phyloP scores from a whole-genome alignment of 2,113 vertebrate species.

The Neolamprologus falcicula region DNA sequence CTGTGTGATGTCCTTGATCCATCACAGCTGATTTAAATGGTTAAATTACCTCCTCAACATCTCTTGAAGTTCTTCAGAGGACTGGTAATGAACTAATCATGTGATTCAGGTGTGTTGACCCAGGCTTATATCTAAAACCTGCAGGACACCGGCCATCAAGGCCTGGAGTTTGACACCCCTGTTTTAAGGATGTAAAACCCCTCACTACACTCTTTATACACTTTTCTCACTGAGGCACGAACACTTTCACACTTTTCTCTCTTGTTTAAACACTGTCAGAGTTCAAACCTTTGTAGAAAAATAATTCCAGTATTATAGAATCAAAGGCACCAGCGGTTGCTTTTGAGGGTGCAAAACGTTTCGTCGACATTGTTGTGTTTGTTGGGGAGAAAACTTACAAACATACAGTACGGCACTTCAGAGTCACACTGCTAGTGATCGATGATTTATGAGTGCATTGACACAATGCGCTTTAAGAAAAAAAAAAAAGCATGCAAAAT shows the following conservation, averaged over 20 bases:
- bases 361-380: background rate
- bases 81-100: accelerated
- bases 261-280: background rate
- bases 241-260: background rate
- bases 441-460: accelerated
- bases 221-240: accelerated
- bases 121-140: background rate
- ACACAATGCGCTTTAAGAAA: background rate
- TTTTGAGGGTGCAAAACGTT: background rate
- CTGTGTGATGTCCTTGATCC: accelerated
- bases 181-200: background rate
- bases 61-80: background rate
- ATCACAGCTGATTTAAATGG: background rate
- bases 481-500: background rate
- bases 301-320: background rate
- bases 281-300: background rate
- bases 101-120: background rate
- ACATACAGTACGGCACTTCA: background rate
- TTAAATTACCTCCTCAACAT: background rate
- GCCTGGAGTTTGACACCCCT: background rate
- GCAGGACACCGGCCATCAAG: accelerated
- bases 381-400: background rate
- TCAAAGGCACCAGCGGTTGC: accelerated
- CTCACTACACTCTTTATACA: background rate
- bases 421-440: background rate